Base-by-base conservation (phyloP, 2,113 vertebrate species). In the Rhadina sibilatrix region DNA sequence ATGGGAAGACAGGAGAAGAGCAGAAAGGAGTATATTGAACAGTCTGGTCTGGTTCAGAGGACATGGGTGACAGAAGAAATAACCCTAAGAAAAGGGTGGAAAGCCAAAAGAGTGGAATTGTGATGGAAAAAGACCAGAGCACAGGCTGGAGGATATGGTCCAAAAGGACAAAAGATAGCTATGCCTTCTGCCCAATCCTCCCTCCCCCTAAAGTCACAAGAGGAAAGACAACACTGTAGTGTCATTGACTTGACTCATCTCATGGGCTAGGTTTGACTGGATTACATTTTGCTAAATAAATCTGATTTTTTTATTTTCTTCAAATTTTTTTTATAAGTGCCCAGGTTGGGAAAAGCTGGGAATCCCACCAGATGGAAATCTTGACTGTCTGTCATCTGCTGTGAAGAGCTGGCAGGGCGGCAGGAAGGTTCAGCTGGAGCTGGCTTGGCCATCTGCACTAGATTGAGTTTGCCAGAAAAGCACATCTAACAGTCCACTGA, bases 301-400 rank as follows among this genome's bases (percentile, higher is more conserved):
- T 46, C 77, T 25, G 56, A 44, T 42, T 72, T 53, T 60, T 60
- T 72, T 56, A 42, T 68, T 50, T 68, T 23, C 7, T 40, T 83
- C 7, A 2, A 2, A 23, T 69, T 76, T 80, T 57, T 12, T 0
- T 31, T 7, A 72, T 81, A 54, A 75, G 37, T 44, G 31, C 87
- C 18, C 75, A 90, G 81, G 63, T 79, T 83, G 54, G n/a, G 33
- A 93, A 79, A 92, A 87, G 25, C 78, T 95, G 91, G 91, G 89
- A 94, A 90, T 82, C 70, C 93, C 84, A 95, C 61, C 94, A 94
- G 78, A 83, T 92, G 91, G 95, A 93, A 93, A 87, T 79, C 82
- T 85, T 82, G 66, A 90, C 87, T 96, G 93, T 83, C 78, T 92
- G 90, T 96, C 91, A 95, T 94, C 91, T 91, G 87, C 87, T 46